phyloP scores from a whole-genome alignment of 1,140 invertebrate species.

The Drosophila aff. region DNA sequence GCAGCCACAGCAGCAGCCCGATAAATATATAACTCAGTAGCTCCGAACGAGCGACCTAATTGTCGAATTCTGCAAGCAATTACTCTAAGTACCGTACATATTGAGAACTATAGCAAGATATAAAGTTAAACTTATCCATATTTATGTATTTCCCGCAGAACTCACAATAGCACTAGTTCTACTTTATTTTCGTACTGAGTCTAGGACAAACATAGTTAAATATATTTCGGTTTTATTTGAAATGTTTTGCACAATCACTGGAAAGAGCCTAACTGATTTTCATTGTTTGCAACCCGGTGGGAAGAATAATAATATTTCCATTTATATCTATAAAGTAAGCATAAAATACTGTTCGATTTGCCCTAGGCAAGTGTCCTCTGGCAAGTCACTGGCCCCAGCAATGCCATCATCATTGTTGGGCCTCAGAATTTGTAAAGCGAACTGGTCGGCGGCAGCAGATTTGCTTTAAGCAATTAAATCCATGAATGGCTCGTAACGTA shows the following conservation, averaged over 20 bases:
- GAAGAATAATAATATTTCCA: slow-evolving; percentile 11
- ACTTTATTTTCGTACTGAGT: slow-evolving; percentile 21
- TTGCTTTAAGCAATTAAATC: slow-evolving; percentile 64
- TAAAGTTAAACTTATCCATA: slow-evolving; percentile 54
- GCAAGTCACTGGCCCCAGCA: slow-evolving; percentile 15
- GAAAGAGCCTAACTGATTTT: slow-evolving; percentile 22
- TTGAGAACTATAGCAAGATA: slow-evolving; percentile 57
- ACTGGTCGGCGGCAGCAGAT: slow-evolving; percentile 25
- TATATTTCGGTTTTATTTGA: slow-evolving; percentile 10
- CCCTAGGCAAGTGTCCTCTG: not conserved
- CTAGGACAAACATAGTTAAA: slow-evolving; percentile 38
- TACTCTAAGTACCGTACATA: slow-evolving; percentile 56
- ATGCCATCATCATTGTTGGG: slow-evolving; percentile 1
- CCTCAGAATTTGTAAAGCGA: slow-evolving; percentile 4
- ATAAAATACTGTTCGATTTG: slow-evolving; percentile 17
- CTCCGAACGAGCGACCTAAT: slow-evolving; percentile 16
- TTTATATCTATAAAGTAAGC: slow-evolving; percentile 17
- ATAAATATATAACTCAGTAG: slow-evolving; percentile 56
- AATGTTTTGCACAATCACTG: slow-evolving; percentile 23
- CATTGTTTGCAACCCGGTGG: not conserved
- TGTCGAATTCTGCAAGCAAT: slow-evolving; percentile 64
- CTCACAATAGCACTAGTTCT: slow-evolving; percentile 24
- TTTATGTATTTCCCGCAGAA: slow-evolving; percentile 29
- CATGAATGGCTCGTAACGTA: slow-evolving; percentile 15
- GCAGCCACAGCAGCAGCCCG: slow-evolving; percentile 59